Conservation (phyloP, 2,797 vertebrate species). For the Myotis planiceps region DNA sequence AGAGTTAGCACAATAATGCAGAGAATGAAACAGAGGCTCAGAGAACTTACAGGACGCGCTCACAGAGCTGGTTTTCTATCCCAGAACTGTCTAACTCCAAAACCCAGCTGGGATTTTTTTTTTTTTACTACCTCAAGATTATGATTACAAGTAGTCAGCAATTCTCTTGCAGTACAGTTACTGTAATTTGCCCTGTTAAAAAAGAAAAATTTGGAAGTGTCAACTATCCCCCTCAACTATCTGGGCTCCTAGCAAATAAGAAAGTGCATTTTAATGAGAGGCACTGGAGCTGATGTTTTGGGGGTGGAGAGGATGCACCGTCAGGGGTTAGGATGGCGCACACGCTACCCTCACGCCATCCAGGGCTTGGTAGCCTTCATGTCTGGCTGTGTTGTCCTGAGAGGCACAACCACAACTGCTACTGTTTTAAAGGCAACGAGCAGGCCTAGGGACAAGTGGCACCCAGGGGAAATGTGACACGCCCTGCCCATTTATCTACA, state of each 20-base stretch:
- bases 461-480: background rate
- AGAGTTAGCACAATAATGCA: background rate
- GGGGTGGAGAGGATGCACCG: background rate
- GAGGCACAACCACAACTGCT: background rate
- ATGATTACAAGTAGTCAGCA: conserved; percentile 27
- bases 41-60: background rate
- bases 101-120: background rate
- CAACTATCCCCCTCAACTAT: background rate
- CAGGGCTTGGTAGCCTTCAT: background rate
- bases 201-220: conserved; percentile 21
- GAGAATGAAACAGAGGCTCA: background rate
- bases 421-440: background rate
- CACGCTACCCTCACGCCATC: background rate
- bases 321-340: background rate
- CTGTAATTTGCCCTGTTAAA: conserved; percentile 33
- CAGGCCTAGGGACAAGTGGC: conserved; percentile 31
- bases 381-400: background rate
- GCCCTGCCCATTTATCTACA: conserved; percentile 40
- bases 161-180: conserved; percentile 41
- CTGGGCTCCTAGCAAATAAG: background rate
- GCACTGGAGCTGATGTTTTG: background rate
- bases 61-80: conserved; percentile 2
- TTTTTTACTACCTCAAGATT: conserved; percentile 7
- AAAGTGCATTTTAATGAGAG: background rate
- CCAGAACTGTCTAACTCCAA: background rate